Percentiles rank a stretch among this genome's conserved stretches.
These are phyloP conservation scores for Brachynemurus nebulosus DNA, from an alignment of 2,888 invertebrate genomes.

Conservation along the genomic window DNA sequence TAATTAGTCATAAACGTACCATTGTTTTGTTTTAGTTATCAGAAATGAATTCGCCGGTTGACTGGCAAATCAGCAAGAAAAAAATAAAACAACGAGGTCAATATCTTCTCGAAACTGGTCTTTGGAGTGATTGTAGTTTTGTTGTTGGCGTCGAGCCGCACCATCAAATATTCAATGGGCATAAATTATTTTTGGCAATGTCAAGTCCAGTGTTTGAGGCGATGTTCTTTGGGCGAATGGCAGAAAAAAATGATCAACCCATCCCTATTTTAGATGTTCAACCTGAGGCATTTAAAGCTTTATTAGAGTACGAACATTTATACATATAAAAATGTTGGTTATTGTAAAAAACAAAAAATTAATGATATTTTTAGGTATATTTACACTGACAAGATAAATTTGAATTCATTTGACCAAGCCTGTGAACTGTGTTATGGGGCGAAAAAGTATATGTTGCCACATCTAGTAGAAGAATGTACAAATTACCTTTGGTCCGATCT, in stretches of 20 bases:
- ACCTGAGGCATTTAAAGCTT: conserved; percentile 70
- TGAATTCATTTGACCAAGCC: conserved; percentile 71
- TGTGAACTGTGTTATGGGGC: conserved; percentile 79
- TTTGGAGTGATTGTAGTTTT: conserved; percentile 75
- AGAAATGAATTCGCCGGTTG: conserved; percentile 41
- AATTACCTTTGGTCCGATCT: conserved; percentile 71
- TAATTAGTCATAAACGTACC: too few species aligned
- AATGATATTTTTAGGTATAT: conserved; percentile 50
- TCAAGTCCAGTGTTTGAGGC: conserved; percentile 79
- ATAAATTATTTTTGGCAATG: conserved; percentile 72
- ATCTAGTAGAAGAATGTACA: conserved; percentile 70
- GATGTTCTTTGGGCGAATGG: conserved; percentile 76
- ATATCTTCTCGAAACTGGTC: conserved; percentile 60
- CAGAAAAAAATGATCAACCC: conserved; percentile 57
- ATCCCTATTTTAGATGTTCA: conserved; percentile 73
- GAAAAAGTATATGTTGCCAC: conserved; percentile 77
- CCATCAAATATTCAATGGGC: conserved; percentile 57
- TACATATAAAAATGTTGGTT: background rate
- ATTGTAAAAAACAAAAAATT: conserved; percentile 5
- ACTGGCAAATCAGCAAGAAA: conserved; percentile 65
- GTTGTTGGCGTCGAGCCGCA: conserved; percentile 66
- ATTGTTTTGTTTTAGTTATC: too few species aligned
- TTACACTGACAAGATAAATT: conserved; percentile 67
- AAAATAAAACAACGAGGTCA: conserved; percentile 58
- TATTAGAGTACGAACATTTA: conserved; percentile 52